Percentiles rank a stretch among this genome's conserved stretches.
Evolutionary conservation across 2,797 vertebrate genomes (phyloP).

Genomic region (Chiloscyllium punctatum): DNA sequence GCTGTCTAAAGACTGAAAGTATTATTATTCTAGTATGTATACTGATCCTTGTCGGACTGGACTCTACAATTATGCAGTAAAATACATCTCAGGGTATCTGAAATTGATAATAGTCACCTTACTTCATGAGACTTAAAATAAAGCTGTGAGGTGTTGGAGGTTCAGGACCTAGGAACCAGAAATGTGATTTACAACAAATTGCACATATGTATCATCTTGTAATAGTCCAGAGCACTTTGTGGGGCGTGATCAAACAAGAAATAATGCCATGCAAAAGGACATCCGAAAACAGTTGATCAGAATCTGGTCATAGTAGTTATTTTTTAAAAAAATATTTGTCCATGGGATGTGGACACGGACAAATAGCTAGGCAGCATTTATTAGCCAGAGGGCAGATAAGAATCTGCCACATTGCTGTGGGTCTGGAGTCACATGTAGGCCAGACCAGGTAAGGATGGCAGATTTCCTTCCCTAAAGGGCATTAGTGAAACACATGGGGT

Average conservation of each 20-base stretch:
- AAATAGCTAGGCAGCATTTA: too few species aligned
- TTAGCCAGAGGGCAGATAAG: too few species aligned
- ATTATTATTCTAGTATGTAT: neutral
- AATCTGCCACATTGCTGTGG: too few species aligned
- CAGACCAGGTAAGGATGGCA: too few species aligned
- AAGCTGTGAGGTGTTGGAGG: neutral
- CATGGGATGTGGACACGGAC: too few species aligned
- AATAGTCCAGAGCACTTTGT: neutral
- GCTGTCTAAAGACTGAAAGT: neutral
- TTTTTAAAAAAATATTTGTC: neutral
- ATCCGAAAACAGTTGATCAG: neutral
- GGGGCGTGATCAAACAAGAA: neutral
- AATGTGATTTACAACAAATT: neutral
- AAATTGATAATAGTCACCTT: neutral
- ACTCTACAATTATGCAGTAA: neutral
- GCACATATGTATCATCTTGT: neutral
- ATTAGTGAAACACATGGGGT: too few species aligned
- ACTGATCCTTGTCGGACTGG: neutral
- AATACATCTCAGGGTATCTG: neutral
- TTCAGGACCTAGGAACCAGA: neutral
- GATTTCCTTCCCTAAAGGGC: too few species aligned
- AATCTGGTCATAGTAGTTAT: neutral
- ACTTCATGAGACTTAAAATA: neutral
- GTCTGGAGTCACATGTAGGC: too few species aligned
- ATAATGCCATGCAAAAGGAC: neutral